Conservation (phyloP, 2,888 invertebrate species). For the Cosmorhoe ocellata region DNA sequence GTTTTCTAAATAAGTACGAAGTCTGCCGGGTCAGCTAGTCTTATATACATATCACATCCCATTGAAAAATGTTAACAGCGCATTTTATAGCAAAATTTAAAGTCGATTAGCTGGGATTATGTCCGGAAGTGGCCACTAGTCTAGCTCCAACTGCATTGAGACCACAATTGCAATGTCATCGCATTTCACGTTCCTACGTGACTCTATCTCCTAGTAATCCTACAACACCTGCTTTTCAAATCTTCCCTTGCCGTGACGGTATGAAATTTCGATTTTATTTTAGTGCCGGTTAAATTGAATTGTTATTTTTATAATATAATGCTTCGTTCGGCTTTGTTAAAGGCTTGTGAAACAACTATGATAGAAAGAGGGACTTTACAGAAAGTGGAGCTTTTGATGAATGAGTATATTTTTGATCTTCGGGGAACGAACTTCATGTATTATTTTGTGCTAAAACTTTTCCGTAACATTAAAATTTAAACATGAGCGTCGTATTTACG, state of each 20-base stretch:
- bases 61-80: no score
- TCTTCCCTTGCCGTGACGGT: constrained; percentile 41
- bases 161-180: constrained; percentile 74
- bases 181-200: constrained; percentile 70
- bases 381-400: background rate
- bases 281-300: constrained; percentile 33
- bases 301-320: constrained; percentile 34
- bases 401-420: no score
- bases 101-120: constrained; percentile 51
- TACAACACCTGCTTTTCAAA: constrained; percentile 75
- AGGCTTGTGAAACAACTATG: constrained; percentile 6
- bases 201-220: constrained; percentile 74
- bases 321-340: constrained; percentile 18
- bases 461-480: no score
- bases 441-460: no score
- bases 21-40: no score
- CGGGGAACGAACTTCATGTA: no score
- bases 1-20: no score
- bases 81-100: constrained; percentile 22
- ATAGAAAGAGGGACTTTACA: constrained; percentile 4
- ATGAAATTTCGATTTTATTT: constrained; percentile 35
- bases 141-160: constrained; percentile 53
- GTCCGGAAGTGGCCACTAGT: constrained; percentile 44
- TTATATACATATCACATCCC: no score
- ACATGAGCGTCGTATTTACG: no score